These are phyloP conservation scores for Gallinago nigripennis DNA, from an alignment of 2,797 vertebrate species.

Conservation along the genomic window DNA sequence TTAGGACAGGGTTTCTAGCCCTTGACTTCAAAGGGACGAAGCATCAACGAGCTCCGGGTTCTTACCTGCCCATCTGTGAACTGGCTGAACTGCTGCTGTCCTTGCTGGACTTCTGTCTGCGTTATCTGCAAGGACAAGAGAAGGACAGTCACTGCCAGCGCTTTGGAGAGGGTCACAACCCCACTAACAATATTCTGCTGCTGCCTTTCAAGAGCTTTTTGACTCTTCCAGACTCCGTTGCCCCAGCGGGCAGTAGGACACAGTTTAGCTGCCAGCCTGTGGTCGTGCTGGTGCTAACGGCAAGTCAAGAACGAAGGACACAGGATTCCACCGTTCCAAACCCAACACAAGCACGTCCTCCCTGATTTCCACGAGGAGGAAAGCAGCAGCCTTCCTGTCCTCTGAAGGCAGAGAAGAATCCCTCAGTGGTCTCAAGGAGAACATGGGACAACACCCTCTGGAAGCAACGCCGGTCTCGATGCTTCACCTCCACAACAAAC, in stretches of 20 bases:
- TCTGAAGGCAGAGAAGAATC: conserved; percentile 47
- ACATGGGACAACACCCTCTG: conserved; percentile 20
- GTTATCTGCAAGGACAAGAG: conserved; percentile 83
- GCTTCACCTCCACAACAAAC: neutral
- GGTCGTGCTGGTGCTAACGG: neutral
- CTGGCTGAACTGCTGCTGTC: conserved; percentile 98
- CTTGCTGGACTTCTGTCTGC: conserved; percentile 95
- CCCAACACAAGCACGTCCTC: neutral
- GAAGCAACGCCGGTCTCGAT: neutral
- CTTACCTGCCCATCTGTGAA: conserved; percentile 98
- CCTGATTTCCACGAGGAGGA: neutral
- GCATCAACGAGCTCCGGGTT: accelerated
- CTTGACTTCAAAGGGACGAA: accelerated
- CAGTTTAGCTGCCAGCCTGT: neutral
- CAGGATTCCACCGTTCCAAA: neutral
- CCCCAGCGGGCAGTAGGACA: neutral
- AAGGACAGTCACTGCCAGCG: neutral
- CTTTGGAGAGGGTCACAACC: conserved; percentile 15
- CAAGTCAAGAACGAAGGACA: neutral
- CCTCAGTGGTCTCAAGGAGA: conserved; percentile 29
- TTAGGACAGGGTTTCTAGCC: neutral
- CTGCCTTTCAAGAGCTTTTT: neutral
- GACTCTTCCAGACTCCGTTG: neutral
- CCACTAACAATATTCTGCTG: conserved; percentile 30
- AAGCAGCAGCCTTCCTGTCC: neutral